Evolutionary conservation across 2,797 vertebrate genomes (phyloP).

Genomic region (Pantherophis alleghaniensis): DNA sequence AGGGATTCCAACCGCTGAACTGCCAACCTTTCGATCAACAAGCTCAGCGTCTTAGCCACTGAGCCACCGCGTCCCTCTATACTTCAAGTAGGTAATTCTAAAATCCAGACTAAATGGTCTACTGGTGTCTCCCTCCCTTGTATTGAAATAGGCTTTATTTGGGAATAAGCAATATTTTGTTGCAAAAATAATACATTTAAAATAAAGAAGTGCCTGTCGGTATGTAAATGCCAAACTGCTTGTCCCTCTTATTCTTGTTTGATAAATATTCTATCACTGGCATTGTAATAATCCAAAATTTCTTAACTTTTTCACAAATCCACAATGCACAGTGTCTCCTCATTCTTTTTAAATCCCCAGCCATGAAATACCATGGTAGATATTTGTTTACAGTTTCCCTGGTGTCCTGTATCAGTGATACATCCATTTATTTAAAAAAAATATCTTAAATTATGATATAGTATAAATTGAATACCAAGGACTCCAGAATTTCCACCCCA

Average conservation of each 20-base stretch:
- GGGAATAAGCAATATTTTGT: neutral
- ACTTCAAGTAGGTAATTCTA: neutral
- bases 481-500: neutral
- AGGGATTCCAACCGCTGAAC: too few relatives aligned
- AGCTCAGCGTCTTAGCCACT: too few relatives aligned
- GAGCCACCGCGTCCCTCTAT: too few relatives aligned
- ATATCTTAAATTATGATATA: neutral
- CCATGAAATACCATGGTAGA: neutral
- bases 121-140: neutral
- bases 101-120: neutral
- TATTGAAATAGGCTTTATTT: neutral
- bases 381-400: neutral
- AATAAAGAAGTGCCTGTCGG: neutral
- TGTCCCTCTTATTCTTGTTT: neutral
- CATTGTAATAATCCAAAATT: neutral
- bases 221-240: neutral
- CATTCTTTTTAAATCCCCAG: neutral
- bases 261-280: neutral
- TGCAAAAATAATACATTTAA: neutral
- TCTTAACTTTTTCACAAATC: neutral
- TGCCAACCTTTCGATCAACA: too few relatives aligned
- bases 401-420: neutral
- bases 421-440: neutral
- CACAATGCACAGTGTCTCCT: neutral
- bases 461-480: neutral